These are phyloP conservation scores for Rhagoletis pomonella DNA, from an alignment of 1,140 invertebrate species.

Conservation along the genomic window DNA sequence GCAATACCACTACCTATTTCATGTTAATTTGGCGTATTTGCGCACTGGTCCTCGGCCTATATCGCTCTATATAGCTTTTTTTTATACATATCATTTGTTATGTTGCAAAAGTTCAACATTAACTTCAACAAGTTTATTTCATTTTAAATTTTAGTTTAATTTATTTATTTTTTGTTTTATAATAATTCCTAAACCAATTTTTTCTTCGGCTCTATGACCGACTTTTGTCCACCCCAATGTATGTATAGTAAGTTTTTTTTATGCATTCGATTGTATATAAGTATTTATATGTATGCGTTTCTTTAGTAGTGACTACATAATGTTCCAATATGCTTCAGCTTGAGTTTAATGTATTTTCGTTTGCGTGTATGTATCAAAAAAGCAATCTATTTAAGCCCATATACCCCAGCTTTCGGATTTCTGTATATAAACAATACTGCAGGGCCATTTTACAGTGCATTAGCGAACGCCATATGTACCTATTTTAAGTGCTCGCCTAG, in stretches of 20 bases:
- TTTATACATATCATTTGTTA: background rate
- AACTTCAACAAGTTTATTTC: slow-evolving; percentile 38
- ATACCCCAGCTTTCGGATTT: background rate
- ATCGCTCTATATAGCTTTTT: slow-evolving; percentile 6
- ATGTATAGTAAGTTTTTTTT: too few relatives aligned
- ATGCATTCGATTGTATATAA: background rate
- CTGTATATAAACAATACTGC: background rate
- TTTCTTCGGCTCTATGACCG: background rate
- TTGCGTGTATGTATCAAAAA: slow-evolving; percentile 35
- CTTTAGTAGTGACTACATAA: background rate
- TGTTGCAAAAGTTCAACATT: slow-evolving; percentile 49
- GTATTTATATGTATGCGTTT: background rate
- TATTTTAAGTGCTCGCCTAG: too few relatives aligned
- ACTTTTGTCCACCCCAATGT: slow-evolving; percentile 15
- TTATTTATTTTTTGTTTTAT: slow-evolving; percentile 19
- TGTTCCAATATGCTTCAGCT: background rate
- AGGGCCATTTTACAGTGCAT: background rate
- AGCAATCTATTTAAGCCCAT: background rate
- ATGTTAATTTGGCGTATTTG: background rate
- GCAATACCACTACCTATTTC: background rate
- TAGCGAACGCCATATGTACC: too few relatives aligned
- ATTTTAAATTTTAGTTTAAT: background rate
- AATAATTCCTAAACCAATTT: slow-evolving; percentile 29
- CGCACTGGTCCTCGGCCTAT: background rate
- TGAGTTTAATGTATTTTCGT: background rate